Evolutionary conservation across 2,797 vertebrate genomes (phyloP).

Genomic region (Scyliorhinus canicula): DNA sequence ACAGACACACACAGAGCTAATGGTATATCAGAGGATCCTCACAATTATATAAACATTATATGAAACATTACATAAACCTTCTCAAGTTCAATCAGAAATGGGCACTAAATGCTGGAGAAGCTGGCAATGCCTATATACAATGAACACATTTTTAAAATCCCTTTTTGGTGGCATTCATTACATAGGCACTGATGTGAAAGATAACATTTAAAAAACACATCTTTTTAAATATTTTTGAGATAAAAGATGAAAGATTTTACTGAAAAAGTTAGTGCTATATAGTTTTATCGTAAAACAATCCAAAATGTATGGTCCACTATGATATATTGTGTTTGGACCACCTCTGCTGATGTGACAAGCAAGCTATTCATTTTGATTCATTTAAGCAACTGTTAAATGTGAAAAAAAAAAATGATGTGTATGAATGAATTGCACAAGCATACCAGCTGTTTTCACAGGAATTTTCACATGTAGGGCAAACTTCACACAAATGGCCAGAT

Average conservation of each 20-base stretch:
- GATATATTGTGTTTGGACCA: background rate
- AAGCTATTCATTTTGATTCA: background rate
- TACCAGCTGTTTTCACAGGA: slow-evolving; percentile 82
- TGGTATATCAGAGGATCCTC: background rate
- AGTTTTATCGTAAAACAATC: background rate
- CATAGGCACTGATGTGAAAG: background rate
- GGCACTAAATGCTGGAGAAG: too few species aligned
- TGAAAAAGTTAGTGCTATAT: background rate
- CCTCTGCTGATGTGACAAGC: background rate
- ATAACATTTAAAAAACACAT: background rate
- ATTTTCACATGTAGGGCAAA: slow-evolving; percentile 73
- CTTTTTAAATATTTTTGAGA: background rate
- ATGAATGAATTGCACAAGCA: slow-evolving; percentile 17
- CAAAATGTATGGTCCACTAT: background rate
- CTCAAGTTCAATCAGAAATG: too few species aligned
- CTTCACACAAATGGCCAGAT: slow-evolving; percentile 80
- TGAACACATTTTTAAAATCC: background rate
- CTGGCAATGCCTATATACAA: too few species aligned
- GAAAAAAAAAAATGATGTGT: background rate
- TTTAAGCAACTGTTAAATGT: background rate
- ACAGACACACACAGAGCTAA: background rate
- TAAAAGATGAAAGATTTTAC: background rate
- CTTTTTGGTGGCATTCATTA: background rate
- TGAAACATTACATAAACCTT: too few species aligned
- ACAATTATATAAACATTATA: background rate